These are phyloP conservation scores for Atherinosoma microstoma DNA, from an alignment of 2,797 vertebrate species.

Conservation along the genomic window DNA sequence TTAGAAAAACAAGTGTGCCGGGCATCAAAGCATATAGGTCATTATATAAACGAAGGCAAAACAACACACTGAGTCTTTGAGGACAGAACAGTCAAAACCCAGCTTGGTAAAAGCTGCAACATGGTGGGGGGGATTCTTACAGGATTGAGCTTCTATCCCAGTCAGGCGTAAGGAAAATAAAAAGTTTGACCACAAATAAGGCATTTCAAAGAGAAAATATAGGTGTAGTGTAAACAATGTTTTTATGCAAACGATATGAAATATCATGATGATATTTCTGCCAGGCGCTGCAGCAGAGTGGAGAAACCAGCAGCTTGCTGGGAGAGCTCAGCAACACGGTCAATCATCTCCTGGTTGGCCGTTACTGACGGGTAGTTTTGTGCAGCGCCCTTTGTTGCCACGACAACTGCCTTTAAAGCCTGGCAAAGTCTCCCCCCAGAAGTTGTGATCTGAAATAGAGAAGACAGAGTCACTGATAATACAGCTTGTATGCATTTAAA, in stretches of 20 bases:
- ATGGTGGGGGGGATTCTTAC: constrained; percentile 15
- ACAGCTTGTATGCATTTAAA: background rate
- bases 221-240: constrained; percentile 62
- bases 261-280: constrained; percentile 83
- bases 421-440: constrained; percentile 89
- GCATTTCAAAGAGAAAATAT: constrained; percentile 73
- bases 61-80: constrained; percentile 49
- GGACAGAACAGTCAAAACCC: constrained; percentile 49
- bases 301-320: constrained; percentile 90
- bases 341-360: constrained; percentile 89
- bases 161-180: constrained; percentile 42
- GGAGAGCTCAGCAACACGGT: constrained; percentile 88
- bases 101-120: constrained; percentile 48
- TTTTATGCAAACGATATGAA: constrained; percentile 33
- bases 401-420: constrained; percentile 88
- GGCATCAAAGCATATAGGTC: constrained; percentile 69
- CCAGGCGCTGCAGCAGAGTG: constrained; percentile 87
- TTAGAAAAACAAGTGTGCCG: constrained; percentile 68
- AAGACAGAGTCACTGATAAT: background rate
- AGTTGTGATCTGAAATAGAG: constrained; percentile 81
- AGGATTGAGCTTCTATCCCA: constrained; percentile 51
- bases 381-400: constrained; percentile 91
- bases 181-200: constrained; percentile 74
- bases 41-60: constrained; percentile 69
- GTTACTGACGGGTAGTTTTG: constrained; percentile 90